phyloP scores from a whole-genome alignment of 2,113 vertebrate species.

The Galemys pyrenaicus region DNA sequence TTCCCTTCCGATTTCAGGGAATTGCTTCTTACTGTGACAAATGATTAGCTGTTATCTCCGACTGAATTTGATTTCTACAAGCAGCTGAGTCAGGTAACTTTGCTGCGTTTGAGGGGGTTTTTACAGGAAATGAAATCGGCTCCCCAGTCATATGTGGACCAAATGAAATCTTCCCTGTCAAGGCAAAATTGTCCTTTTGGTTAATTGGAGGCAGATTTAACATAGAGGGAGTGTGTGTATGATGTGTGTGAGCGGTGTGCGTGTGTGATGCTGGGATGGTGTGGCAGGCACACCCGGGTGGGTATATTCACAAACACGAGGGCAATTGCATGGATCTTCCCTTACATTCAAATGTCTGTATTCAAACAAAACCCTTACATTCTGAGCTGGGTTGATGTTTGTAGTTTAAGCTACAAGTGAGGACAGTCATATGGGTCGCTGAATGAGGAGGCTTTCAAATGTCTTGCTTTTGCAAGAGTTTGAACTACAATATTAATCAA shows the following conservation, averaged over 20 bases:
- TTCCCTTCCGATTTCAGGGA: constrained; percentile 95
- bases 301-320: not conserved
- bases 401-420: not conserved
- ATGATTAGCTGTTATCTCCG: constrained; percentile 99
- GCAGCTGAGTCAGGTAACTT: constrained; percentile 98
- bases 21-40: constrained; percentile 98
- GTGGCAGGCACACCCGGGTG: not conserved
- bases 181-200: constrained; percentile 90
- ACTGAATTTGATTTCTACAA: constrained; percentile 96
- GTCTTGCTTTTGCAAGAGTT: constrained; percentile 70
- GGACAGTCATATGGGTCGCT: not conserved
- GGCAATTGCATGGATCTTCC: constrained; percentile 45
- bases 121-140: constrained; percentile 93
- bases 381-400: constrained; percentile 63
- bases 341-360: constrained; percentile 58
- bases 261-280: not conserved
- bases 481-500: constrained; percentile 76
- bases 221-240: constrained; percentile 42
- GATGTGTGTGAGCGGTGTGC: not conserved
- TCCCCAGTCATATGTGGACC: constrained; percentile 87
- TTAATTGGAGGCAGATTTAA: constrained; percentile 89
- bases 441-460: constrained; percentile 50
- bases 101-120: constrained; percentile 87
- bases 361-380: constrained; percentile 38
- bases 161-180: constrained; percentile 90